phyloP scores from a whole-genome alignment of 2,113 vertebrate species.

The Felis catus region DNA sequence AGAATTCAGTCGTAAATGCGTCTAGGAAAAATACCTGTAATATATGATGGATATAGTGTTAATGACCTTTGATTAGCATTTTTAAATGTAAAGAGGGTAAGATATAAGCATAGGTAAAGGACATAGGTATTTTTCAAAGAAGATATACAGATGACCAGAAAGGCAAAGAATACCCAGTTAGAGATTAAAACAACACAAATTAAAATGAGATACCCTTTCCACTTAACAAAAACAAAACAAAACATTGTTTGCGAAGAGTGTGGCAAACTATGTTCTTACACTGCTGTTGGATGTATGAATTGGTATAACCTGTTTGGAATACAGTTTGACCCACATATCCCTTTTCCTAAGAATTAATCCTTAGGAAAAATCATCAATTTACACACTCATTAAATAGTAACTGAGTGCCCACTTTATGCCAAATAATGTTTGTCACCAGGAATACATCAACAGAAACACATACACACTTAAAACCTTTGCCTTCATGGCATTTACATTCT shows the following conservation, averaged over 20 bases:
- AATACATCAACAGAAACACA: background rate
- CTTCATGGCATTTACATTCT: background rate
- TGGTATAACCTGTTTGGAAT: background rate
- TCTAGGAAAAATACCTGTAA: background rate
- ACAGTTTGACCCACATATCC: background rate
- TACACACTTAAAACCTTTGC: background rate
- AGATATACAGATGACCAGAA: background rate
- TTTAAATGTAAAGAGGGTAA: background rate
- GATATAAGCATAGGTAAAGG: background rate
- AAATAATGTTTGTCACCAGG: background rate
- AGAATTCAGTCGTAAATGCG: background rate
- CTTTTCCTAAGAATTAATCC: constrained; percentile 18
- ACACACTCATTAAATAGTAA: background rate
- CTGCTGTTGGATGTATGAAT: background rate
- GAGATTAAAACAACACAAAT: background rate
- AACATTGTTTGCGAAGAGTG: background rate
- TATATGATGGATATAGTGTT: background rate
- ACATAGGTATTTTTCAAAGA: background rate
- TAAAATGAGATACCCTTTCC: background rate
- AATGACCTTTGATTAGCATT: constrained; percentile 6
- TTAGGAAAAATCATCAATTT: constrained; percentile 13
- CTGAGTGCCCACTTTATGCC: background rate
- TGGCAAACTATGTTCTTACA: background rate
- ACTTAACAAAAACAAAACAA: background rate
- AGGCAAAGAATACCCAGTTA: background rate